A percentile compares a stretch with the other conserved stretches of the same genome.
These are phyloP conservation scores for Amblyopsis rosae DNA, from an alignment of 2,113 vertebrate species.

Conservation along the genomic window DNA sequence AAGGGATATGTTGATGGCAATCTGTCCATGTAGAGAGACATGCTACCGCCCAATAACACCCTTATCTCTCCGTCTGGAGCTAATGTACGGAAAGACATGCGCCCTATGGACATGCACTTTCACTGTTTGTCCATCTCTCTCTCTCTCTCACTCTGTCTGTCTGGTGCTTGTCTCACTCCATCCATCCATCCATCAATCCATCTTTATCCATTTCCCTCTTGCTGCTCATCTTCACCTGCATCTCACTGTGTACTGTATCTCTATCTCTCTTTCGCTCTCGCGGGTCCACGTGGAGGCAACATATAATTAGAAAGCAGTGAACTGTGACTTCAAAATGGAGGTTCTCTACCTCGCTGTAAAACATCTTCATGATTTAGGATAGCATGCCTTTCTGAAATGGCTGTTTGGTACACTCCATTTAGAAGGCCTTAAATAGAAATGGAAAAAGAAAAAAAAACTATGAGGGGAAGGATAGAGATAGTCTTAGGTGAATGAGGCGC, in stretches of 20 bases:
- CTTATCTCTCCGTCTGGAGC: neutral
- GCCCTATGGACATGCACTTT: neutral
- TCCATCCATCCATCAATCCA: neutral
- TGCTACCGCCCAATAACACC: neutral
- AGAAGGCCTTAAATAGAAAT: slow-evolving; percentile 15
- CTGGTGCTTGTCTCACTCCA: neutral
- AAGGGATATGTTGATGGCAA: neutral
- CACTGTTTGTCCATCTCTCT: neutral
- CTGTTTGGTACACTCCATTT: slow-evolving; percentile 45
- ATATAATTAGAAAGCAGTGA: slow-evolving; percentile 67
- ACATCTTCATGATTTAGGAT: slow-evolving; percentile 60
- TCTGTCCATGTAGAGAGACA: neutral
- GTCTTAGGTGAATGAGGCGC: slow-evolving; percentile 11
- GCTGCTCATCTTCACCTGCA: neutral
- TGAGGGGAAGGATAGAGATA: neutral
- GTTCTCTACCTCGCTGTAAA: slow-evolving; percentile 62
- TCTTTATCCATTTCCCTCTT: slow-evolving; percentile 38
- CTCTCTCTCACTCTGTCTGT: slow-evolving; percentile 13
- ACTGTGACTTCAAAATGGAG: slow-evolving; percentile 55
- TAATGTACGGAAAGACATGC: neutral
- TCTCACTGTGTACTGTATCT: neutral
- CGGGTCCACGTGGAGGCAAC: slow-evolving; percentile 60
- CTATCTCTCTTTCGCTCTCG: slow-evolving; percentile 17
- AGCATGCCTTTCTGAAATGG: slow-evolving; percentile 29
- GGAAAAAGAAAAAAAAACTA: slow-evolving; percentile 32